Conservation (phyloP, 2,113 vertebrate genomes). For the Carollia perspicillata region DNA sequence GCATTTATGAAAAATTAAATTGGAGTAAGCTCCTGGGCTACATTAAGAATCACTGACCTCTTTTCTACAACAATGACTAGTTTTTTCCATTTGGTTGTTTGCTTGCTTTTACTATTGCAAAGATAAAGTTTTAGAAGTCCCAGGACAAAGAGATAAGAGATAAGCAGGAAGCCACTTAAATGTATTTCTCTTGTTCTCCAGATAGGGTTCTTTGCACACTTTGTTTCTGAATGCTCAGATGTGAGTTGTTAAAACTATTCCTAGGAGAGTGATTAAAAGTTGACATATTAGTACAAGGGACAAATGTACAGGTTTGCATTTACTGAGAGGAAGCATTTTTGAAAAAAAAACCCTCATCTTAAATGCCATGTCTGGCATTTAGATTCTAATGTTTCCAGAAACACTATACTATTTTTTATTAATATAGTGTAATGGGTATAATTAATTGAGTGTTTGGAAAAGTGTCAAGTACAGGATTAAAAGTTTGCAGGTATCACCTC, state of each 20-base stretch:
- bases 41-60: neutral
- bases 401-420: neutral
- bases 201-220: neutral
- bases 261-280: neutral
- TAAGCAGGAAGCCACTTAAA: neutral
- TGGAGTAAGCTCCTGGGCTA: neutral
- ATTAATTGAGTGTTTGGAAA: neutral
- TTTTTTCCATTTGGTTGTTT: neutral
- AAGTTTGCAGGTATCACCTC: neutral
- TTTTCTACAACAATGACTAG: neutral
- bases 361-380: neutral
- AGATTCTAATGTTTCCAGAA: neutral
- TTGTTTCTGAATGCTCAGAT: neutral
- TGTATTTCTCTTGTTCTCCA: neutral
- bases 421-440: neutral
- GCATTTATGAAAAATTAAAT: slow-evolving; percentile 66
- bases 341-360: neutral
- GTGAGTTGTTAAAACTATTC: neutral
- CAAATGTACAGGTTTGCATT: neutral
- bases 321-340: neutral
- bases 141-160: neutral
- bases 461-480: neutral
- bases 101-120: neutral
- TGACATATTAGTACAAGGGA: neutral
- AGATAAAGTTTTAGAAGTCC: neutral